Evolutionary conservation across 1,140 invertebrate genomes (phyloP).

Genomic region (Eumaeus atala): DNA sequence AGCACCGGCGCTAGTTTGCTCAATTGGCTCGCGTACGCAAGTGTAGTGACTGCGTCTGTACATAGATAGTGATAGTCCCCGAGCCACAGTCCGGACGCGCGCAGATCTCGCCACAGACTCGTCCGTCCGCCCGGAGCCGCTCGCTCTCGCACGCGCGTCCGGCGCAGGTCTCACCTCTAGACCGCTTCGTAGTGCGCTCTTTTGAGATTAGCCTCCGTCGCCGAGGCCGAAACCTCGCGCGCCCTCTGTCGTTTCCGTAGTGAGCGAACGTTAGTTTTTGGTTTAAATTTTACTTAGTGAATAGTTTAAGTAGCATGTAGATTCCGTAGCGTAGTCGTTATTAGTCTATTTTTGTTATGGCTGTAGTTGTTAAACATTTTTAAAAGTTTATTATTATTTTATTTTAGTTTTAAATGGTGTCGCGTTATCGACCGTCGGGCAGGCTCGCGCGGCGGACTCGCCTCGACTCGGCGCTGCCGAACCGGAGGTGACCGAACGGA

Average conservation of each 20-base stretch:
- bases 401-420: constrained; percentile 54
- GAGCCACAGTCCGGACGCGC: constrained; percentile 27
- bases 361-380: constrained; percentile 71
- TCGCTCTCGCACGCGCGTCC: constrained; percentile 25
- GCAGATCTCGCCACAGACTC: constrained; percentile 14
- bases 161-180: constrained; percentile 32
- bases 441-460: background rate
- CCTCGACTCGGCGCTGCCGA: constrained; percentile 9
- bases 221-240: constrained; percentile 26
- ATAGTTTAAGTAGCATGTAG: constrained; percentile 68
- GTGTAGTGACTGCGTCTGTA: constrained; percentile 57
- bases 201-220: constrained; percentile 43
- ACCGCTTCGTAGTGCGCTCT: constrained; percentile 49
- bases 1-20: constrained; percentile 45
- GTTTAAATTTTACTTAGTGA: constrained; percentile 61
- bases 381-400: constrained; percentile 68
- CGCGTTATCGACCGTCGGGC: constrained; percentile 31
- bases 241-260: constrained; percentile 52
- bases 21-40: constrained; percentile 57
- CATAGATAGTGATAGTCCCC: constrained; percentile 54
- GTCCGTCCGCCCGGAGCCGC: constrained; percentile 21
- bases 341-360: constrained; percentile 72
- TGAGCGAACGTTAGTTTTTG: constrained; percentile 64
- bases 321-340: constrained; percentile 68
- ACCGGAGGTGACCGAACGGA: constrained; percentile 10